phyloP scores from a whole-genome alignment of 2,888 invertebrate species.

The Macaria notata region DNA sequence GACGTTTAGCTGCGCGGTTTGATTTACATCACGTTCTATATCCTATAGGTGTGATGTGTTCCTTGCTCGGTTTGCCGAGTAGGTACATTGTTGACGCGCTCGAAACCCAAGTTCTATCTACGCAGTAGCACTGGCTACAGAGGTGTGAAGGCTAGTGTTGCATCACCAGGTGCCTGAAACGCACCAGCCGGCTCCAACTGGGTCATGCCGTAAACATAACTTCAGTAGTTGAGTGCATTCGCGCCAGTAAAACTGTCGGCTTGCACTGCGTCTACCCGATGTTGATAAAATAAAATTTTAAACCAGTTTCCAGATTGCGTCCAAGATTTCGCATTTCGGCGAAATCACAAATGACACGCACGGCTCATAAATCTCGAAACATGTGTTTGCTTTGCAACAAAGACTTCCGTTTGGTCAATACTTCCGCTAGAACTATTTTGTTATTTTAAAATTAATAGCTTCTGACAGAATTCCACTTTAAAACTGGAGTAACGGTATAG shows the following conservation, averaged over 20 bases:
- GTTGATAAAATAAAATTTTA: conserved; percentile 63
- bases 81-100: conserved; percentile 38
- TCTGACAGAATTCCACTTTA: neutral
- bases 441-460: conserved; percentile 9
- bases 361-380: conserved; percentile 24
- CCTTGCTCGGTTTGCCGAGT: conserved; percentile 26
- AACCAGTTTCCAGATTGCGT: conserved; percentile 52
- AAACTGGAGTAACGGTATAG: neutral
- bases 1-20: conserved; percentile 33
- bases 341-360: conserved; percentile 22
- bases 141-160: conserved; percentile 51
- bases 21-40: conserved; percentile 28
- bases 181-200: conserved; percentile 63
- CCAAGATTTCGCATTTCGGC: conserved; percentile 26
- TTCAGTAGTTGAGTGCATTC: conserved; percentile 45
- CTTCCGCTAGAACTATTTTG: conserved; percentile 11
- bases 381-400: conserved; percentile 23
- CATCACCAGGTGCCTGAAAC: conserved; percentile 65
- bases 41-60: conserved; percentile 17
- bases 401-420: conserved; percentile 16
- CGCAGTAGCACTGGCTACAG: conserved; percentile 43
- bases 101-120: conserved; percentile 36
- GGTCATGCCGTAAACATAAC: conserved; percentile 69
- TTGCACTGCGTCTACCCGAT: conserved; percentile 35
- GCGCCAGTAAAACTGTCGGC: conserved; percentile 43